Percentiles rank a stretch among this genome's conserved stretches.
Conservation (phyloP, 2,797 vertebrate genomes). For the Sphaeramia orbicularis region DNA sequence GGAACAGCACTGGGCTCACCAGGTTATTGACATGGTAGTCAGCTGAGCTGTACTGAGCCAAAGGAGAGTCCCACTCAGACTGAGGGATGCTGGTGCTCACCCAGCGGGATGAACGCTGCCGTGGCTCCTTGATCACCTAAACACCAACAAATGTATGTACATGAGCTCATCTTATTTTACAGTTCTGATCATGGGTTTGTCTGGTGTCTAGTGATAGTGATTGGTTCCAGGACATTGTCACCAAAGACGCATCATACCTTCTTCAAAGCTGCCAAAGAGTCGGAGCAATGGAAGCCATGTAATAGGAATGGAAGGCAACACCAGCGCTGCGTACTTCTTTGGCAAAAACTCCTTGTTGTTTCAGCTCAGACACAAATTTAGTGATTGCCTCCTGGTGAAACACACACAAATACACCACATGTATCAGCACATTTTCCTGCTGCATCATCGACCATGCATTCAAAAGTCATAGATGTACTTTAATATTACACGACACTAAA, state of each 20-base stretch:
- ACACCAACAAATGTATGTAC: neutral
- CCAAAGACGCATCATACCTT: conserved; percentile 82
- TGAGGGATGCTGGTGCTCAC: conserved; percentile 96
- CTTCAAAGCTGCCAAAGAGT: conserved; percentile 88
- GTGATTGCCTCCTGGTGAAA: conserved; percentile 84
- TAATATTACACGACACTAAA: no score
- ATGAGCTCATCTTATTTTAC: no score
- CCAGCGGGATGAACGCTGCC: conserved; percentile 90
- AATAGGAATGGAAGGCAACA: conserved; percentile 95
- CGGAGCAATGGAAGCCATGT: conserved; percentile 95
- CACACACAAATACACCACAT: conserved; percentile 21
- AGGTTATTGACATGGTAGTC: conserved; percentile 98
- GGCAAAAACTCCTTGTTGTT: conserved; percentile 91
- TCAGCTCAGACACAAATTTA: conserved; percentile 89
- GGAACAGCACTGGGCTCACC: conserved; percentile 97
- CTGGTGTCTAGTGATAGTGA: no score
- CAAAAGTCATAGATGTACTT: no score
- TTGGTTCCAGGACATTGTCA: neutral
- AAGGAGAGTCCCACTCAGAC: conserved; percentile 88
- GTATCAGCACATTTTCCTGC: conserved; percentile 2
- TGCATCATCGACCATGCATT: no score
- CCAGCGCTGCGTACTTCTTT: conserved; percentile 96
- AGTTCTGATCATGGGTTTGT: no score
- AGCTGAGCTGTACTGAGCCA: conserved; percentile 91
- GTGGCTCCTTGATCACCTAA: conserved; percentile 92